A percentile compares a stretch with the other conserved stretches of the same genome.
Evolutionary conservation across 2,797 vertebrate species (phyloP).

Genomic region (Mastacembelus armatus): DNA sequence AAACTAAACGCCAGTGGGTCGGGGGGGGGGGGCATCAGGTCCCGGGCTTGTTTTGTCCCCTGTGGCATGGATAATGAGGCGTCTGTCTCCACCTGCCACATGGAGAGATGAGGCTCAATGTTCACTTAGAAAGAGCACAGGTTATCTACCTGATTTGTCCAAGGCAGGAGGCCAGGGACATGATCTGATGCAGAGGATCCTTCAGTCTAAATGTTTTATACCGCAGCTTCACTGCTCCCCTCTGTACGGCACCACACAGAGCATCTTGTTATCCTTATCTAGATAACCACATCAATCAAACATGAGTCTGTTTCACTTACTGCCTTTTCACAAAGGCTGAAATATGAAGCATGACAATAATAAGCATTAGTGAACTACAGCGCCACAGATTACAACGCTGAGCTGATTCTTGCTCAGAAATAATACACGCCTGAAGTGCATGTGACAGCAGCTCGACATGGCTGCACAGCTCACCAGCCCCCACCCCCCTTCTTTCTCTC

Average conservation of each 20-base stretch:
- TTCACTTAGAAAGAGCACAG: slow-evolving; percentile 77
- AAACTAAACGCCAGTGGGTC: slow-evolving; percentile 75
- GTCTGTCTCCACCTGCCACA: slow-evolving; percentile 78
- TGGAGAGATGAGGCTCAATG: slow-evolving; percentile 70
- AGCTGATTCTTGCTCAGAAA: slow-evolving; percentile 27
- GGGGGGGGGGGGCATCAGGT: slow-evolving; percentile 47
- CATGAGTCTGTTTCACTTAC: neutral
- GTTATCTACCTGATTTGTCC: slow-evolving; percentile 81
- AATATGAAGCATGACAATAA: neutral
- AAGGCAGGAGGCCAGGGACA: slow-evolving; percentile 61
- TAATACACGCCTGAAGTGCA: slow-evolving; percentile 5
- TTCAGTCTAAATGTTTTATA: slow-evolving; percentile 77
- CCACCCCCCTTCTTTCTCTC: slow-evolving; percentile 4
- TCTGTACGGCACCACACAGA: slow-evolving; percentile 19
- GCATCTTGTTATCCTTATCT: slow-evolving; percentile 31
- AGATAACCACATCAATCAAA: slow-evolving; percentile 28
- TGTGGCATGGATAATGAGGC: slow-evolving; percentile 78
- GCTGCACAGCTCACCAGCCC: neutral
- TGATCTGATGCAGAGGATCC: slow-evolving; percentile 73
- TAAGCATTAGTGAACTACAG: neutral
- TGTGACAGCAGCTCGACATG: slow-evolving; percentile 31
- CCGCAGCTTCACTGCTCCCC: slow-evolving; percentile 44
- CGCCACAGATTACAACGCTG: neutral
- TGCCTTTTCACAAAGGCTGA: neutral
- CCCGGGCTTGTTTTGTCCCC: slow-evolving; percentile 73